Base-by-base conservation (phyloP, 2,113 vertebrate genomes). In the Sebastes schlegelii region DNA sequence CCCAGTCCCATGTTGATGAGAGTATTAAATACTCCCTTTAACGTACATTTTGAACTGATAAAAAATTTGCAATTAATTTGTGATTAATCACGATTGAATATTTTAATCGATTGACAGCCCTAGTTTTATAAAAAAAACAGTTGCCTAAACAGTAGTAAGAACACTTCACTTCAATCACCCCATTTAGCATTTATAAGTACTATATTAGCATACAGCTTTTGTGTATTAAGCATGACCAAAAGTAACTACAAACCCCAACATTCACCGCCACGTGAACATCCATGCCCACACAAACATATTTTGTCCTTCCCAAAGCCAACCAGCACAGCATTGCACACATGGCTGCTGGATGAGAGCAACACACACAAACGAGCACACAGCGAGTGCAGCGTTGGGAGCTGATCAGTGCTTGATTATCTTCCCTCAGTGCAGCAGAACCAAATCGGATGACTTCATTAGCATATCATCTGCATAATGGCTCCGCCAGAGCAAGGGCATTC, bases 391-490 rank as follows among this genome's bases (percentile, higher is more conserved):
- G 5, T 45, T 42, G 65, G 83, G 68, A 83, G 84, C 88, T 86
- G 89, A 92, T 93, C 89, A 92, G 55, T 9, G 68, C 88, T 93
- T 92, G 91, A 94, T 94, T 89, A 92, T 91, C 88, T 83, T 72
- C 77, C 77, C 86, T 83, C 84, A 79, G 77, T 69, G 79, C 83
- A 75, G 88, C 90, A 89, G 83, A 93, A 89, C 74, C 83, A 89
- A 91, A 91, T 86, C 80, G 46, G 84, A 90, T 80, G 86, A 72
- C 87, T 90, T 91, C 90, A 94, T 94, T 94, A 91, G 86, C 93
- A 94, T 94, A 90, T 90, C 85, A 94, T 95, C 88, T 94, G 87
- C 93, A 95, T 94, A 94, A 94, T 91, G 86, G 84, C 85, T 92
- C 77, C 79, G 66, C 72, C 74, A 77, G 76, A 82, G 87, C 91